Percentiles rank a stretch among this genome's conserved stretches.
These are phyloP conservation scores for Mirounga angustirostris DNA, from an alignment of 2,113 vertebrate genomes.

Conservation along the genomic window DNA sequence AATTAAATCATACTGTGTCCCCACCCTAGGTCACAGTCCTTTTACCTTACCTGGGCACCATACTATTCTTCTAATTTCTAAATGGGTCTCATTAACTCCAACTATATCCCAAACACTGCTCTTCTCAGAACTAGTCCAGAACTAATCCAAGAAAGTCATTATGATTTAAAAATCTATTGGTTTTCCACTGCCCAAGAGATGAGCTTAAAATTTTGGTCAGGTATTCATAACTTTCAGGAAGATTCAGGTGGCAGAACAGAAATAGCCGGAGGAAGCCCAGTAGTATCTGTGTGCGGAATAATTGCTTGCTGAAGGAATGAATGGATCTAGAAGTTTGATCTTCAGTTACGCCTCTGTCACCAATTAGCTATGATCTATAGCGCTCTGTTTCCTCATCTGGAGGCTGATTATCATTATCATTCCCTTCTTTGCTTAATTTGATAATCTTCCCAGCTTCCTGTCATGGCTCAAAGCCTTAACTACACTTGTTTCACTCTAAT, in stretches of 20 bases:
- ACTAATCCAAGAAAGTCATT: neutral
- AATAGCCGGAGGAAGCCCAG: neutral
- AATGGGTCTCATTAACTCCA: neutral
- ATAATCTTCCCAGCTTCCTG: neutral
- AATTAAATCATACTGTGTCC: neutral
- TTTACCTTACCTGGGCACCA: neutral
- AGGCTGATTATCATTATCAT: neutral
- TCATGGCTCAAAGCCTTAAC: neutral
- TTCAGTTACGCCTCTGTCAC: neutral
- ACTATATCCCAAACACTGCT: neutral
- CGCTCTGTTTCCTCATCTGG: neutral
- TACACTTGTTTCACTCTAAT: neutral
- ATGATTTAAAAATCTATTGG: neutral
- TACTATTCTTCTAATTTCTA: neutral
- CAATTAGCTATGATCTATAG: neutral
- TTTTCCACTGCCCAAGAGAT: neutral
- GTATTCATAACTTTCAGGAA: neutral
- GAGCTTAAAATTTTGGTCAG: slow-evolving; percentile 21
- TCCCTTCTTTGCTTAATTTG: slow-evolving; percentile 39
- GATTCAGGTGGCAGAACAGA: neutral
- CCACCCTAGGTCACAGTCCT: neutral
- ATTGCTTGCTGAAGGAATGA: neutral
- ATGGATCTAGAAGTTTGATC: neutral
- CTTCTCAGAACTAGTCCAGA: neutral
- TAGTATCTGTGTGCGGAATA: neutral